These are phyloP conservation scores for Hyles euphorbiae DNA, from an alignment of 1,140 invertebrate species.

Conservation along the genomic window DNA sequence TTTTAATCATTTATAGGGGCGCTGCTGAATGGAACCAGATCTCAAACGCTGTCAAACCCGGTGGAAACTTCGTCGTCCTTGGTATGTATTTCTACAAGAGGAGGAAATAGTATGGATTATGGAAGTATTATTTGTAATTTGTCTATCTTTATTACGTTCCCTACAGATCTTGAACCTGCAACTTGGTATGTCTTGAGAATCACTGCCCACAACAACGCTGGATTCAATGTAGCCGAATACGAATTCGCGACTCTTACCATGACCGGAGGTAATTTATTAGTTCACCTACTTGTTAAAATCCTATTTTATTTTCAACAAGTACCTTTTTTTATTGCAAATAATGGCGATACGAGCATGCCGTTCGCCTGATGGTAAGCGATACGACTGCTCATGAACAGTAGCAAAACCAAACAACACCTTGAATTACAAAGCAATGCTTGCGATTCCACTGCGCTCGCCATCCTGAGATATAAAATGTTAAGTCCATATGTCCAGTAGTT, in stretches of 20 bases:
- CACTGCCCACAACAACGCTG: conserved; percentile 96
- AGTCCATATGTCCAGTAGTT: too few species aligned
- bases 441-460: too few species aligned
- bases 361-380: too few species aligned
- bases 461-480: too few species aligned
- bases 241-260: conserved; percentile 96
- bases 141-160: neutral
- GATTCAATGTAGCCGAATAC: conserved; percentile 94
- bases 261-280: conserved; percentile 87
- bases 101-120: neutral
- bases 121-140: neutral
- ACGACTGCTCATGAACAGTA: too few species aligned
- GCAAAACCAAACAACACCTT: too few species aligned
- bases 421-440: too few species aligned
- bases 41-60: conserved; percentile 93
- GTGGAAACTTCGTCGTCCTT: conserved; percentile 92
- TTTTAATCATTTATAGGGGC: conserved; percentile 70
- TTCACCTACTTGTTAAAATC: too few species aligned
- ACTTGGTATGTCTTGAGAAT: conserved; percentile 95
- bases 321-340: too few species aligned
- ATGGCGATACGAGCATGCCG: too few species aligned
- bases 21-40: conserved; percentile 94
- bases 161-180: conserved; percentile 89
- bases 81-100: conserved; percentile 32
- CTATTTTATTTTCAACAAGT: too few species aligned